Conservation (phyloP, 2,888 invertebrate species). For the Eulithis testata region DNA sequence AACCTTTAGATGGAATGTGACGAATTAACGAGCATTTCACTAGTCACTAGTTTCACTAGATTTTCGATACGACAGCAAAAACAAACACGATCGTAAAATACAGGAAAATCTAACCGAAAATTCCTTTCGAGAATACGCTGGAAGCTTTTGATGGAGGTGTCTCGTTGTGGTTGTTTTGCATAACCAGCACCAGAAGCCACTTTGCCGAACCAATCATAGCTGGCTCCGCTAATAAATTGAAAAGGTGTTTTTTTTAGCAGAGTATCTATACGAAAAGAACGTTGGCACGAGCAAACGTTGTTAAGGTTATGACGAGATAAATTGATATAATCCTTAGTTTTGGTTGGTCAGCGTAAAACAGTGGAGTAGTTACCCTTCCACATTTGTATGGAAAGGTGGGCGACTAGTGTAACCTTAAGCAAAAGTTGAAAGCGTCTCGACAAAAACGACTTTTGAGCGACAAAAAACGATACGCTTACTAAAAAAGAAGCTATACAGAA, state of each 20-base stretch:
- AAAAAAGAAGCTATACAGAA: no score
- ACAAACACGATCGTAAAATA: constrained; percentile 35
- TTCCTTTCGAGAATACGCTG: constrained; percentile 37
- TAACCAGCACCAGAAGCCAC: constrained; percentile 26
- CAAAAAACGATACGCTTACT: no score
- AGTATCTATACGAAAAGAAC: constrained; percentile 5
- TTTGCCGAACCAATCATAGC: constrained; percentile 24
- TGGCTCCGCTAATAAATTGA: constrained; percentile 14
- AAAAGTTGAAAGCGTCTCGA: neutral
- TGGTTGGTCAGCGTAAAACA: no score
- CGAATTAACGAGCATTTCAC: neutral
- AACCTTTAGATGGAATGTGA: neutral
- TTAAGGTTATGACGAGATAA: no score
- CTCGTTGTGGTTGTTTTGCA: constrained; percentile 44
- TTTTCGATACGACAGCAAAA: constrained; percentile 27
- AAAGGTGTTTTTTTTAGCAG: constrained; percentile 1
- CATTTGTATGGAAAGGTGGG: no score
- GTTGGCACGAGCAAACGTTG: neutral
- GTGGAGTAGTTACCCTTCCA: no score
- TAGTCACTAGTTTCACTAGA: neutral
- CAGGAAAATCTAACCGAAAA: constrained; percentile 35
- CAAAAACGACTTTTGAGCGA: neutral
- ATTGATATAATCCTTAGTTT: no score
- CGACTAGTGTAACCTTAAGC: no score
- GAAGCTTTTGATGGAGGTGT: constrained; percentile 41